Evolutionary conservation across 2,113 vertebrate species (phyloP).

Genomic region (Laterallus jamaicensis): DNA sequence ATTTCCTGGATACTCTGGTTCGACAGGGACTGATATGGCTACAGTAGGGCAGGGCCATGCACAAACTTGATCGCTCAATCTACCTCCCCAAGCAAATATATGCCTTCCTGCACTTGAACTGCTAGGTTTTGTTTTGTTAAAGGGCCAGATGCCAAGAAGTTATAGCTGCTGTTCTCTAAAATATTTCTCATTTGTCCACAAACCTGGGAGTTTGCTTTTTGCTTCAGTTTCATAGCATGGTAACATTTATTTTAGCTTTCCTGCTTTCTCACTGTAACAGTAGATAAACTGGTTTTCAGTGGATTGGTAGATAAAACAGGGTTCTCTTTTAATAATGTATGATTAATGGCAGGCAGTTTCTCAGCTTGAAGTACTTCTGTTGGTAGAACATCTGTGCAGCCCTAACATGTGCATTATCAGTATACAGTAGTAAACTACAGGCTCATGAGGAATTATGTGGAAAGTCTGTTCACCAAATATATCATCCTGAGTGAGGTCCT

Average conservation of each 20-base stretch:
- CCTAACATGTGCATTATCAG: neutral
- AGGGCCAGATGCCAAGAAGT: neutral
- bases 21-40: neutral
- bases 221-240: neutral
- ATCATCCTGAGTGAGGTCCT: constrained; percentile 14
- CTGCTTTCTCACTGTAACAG: neutral
- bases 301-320: neutral
- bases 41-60: neutral
- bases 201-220: neutral
- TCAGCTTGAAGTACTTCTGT: neutral
- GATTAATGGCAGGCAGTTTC: neutral
- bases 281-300: neutral
- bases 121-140: neutral
- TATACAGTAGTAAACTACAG: neutral
- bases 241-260: neutral
- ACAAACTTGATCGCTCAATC: neutral
- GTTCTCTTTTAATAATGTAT: neutral
- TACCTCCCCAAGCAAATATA: neutral
- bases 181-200: neutral
- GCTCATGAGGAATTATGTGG: constrained; percentile 18
- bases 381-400: neutral
- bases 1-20: neutral
- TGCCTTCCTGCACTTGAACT: neutral
- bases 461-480: neutral
- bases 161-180: neutral